A percentile compares a stretch with the other conserved stretches of the same genome.
Evolutionary conservation across 2,113 vertebrate genomes (phyloP).

Genomic region (Mesoclemmys tuberculata): DNA sequence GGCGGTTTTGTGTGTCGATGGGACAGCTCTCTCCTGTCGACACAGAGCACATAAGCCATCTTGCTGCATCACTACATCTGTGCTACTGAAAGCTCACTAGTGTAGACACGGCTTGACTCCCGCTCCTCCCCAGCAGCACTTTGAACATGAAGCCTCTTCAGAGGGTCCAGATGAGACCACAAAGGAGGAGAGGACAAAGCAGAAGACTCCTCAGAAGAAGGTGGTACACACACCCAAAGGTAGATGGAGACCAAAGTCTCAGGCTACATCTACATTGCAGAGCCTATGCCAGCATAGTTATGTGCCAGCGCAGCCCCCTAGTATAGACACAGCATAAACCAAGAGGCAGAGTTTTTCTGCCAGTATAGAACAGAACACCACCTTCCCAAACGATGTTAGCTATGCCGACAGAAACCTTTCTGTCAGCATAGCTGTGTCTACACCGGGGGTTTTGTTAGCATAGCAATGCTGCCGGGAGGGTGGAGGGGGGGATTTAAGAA

Average conservation of each 20-base stretch:
- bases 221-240: rapidly evolving
- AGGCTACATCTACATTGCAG: background rate
- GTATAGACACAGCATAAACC: background rate
- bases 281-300: background rate
- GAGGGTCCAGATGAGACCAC: background rate
- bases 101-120: too few relatives aligned
- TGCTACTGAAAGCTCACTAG: background rate
- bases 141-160: too few relatives aligned
- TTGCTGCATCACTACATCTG: too few relatives aligned
- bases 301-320: background rate
- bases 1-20: too few relatives aligned
- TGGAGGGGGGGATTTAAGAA: too few relatives aligned
- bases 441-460: background rate
- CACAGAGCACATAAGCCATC: too few relatives aligned
- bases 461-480: too few relatives aligned
- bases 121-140: too few relatives aligned
- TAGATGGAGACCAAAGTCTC: background rate
- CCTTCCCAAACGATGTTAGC: background rate
- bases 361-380: background rate
- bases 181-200: background rate
- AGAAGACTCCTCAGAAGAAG: background rate
- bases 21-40: too few relatives aligned
- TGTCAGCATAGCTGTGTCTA: background rate
- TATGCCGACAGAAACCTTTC: too few relatives aligned
- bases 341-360: background rate